Conservation (phyloP, 2,888 invertebrate species). For the Campoplex nolae region DNA sequence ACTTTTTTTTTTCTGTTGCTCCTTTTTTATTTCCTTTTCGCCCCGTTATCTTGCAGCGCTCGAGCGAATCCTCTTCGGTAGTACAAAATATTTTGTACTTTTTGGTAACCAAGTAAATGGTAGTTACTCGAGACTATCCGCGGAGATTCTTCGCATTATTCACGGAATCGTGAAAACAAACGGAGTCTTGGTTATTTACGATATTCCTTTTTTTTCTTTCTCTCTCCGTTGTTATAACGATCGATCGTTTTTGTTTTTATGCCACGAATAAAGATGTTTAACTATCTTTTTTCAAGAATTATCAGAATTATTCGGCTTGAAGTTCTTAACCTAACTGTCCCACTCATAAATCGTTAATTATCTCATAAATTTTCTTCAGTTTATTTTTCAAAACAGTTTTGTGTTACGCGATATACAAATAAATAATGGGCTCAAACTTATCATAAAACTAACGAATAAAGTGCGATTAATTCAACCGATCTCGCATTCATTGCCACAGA, state of each 20-base stretch:
- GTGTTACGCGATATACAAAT: not conserved
- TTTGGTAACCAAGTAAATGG: conserved; percentile 13
- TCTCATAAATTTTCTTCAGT: too few relatives aligned
- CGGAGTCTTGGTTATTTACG: not conserved
- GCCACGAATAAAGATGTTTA: not conserved
- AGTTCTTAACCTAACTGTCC: not conserved
- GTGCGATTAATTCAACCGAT: not conserved
- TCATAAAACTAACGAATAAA: not conserved
- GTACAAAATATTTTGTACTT: not conserved
- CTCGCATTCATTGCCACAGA: not conserved
- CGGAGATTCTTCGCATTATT: conserved; percentile 22
- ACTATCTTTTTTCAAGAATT: not conserved
- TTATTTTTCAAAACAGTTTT: not conserved
- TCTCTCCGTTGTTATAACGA: not conserved
- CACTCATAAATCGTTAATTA: not conserved
- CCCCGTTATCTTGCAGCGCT: conserved; percentile 15
- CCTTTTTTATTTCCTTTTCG: not conserved
- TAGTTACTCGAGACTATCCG: not conserved
- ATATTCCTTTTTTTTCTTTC: not conserved
- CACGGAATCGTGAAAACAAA: conserved; percentile 11
- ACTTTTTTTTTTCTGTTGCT: not conserved
- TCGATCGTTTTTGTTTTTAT: conserved; percentile 3
- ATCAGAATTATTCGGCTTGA: not conserved
- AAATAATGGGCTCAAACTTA: not conserved
- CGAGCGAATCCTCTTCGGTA: not conserved